Evolutionary conservation across 1,140 invertebrate genomes (phyloP), one percentile per base, ranked within the genome.

Genomic region (Saccostrea echinata): DNA sequence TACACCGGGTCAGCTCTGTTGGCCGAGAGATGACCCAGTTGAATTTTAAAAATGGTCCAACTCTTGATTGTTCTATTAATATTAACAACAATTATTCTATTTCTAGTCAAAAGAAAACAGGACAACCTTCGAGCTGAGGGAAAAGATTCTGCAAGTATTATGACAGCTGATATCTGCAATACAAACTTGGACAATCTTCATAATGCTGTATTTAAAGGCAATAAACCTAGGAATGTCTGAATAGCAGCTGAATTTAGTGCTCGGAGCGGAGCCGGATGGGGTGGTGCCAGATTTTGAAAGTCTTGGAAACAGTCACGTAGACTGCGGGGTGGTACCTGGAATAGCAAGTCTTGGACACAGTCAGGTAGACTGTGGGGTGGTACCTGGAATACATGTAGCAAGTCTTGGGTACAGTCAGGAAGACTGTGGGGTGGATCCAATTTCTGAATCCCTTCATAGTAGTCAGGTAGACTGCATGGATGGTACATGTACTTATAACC

Each of bases 21-120:
- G 43, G 27, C 76, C 68, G 68, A 55, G 83, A 33, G 55, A 55
- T 24, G 83, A 84, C 83, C 53, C 68, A 21, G 33, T 21, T 82
- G 80, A 43, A 82, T 43, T 43, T 51, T 51, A 18, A 82, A 21
- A 52, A 52, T 82, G 33, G 51, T 13, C 33, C 33, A 24, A 51
- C 33, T 21, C 51, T 80, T 43, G 43, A 76, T 21, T 76, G 13
- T n/a, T 1, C n/a, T 52, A 3, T 51, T 82, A 82, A 43, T 82
- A 16, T n/a, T 33, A 16, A 82, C 12, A 30, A 43, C 27, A n/a
- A 52, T 21, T 33, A 43, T 30, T 82, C 80, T 30, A 68, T 12
- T 68, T 68, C 11, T 68, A 24, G n/a, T 30, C 24, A 24, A 27
- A 27, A 30, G 24, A n/a, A 68, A n/a, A 30, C 11, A 30, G 64